A percentile compares a stretch with the other conserved stretches of the same genome.
These are phyloP conservation scores for Muscina levida DNA, from an alignment of 2,888 invertebrate species.

Conservation along the genomic window DNA sequence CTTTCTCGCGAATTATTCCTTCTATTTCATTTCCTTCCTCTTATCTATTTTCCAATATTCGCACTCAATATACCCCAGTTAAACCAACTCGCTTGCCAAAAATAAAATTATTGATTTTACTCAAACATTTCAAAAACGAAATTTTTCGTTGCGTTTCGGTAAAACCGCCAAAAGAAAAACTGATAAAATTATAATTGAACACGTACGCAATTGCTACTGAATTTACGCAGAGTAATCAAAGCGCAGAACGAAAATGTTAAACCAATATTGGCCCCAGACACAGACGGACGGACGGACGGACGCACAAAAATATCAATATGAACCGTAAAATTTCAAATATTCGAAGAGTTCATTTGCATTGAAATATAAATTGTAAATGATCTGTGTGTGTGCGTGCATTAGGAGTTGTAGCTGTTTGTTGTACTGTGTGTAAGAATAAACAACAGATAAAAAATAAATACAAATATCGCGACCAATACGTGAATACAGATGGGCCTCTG, in stretches of 20 bases:
- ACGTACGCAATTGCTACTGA: constrained; percentile 66
- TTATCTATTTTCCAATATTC: too few relatives aligned
- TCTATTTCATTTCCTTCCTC: too few relatives aligned
- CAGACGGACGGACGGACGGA: background rate
- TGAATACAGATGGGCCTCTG: background rate
- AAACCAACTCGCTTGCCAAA: too few relatives aligned
- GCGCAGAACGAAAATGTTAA: constrained; percentile 36
- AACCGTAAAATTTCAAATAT: too few relatives aligned
- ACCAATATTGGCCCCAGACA: constrained; percentile 49
- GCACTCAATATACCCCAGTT: too few relatives aligned
- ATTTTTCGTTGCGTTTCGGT: background rate
- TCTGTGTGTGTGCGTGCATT: background rate
- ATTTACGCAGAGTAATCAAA: constrained; percentile 64
- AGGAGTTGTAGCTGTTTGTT: constrained; percentile 16
- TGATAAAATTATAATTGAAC: constrained; percentile 59
- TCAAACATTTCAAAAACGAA: background rate
- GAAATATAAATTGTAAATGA: constrained; percentile 45
- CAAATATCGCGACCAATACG: background rate
- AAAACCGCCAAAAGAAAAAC: constrained; percentile 18
- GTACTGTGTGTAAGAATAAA: too few relatives aligned
- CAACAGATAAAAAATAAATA: constrained; percentile 18
- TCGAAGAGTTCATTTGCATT: constrained; percentile 59
- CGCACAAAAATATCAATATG: background rate
- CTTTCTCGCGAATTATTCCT: too few relatives aligned
- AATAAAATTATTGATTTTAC: background rate